Percentiles rank a stretch among this genome's conserved stretches.
These are phyloP conservation scores for Plemyria rubiginata DNA, from an alignment of 2,888 invertebrate genomes.

Conservation along the genomic window DNA sequence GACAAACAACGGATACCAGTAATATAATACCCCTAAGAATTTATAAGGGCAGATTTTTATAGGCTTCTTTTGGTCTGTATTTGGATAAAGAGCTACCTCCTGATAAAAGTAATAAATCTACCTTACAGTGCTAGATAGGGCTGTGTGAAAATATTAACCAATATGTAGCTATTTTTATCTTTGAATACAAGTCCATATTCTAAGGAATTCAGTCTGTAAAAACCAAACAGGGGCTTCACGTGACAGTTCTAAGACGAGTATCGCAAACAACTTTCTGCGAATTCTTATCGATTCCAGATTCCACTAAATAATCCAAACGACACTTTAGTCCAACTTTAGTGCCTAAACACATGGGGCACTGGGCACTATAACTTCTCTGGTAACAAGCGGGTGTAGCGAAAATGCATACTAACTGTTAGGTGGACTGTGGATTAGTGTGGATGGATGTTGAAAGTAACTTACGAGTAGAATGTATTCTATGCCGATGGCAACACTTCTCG, in stretches of 20 bases:
- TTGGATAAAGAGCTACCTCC: no score
- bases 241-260: neutral
- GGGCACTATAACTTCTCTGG: conserved; percentile 15
- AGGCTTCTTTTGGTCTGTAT: no score
- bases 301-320: conserved; percentile 24
- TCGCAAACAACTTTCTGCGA: neutral
- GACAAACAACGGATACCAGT: no score
- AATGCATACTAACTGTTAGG: conserved; percentile 1
- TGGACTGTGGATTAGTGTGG: conserved; percentile 2
- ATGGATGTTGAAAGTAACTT: conserved; percentile 15
- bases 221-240: neutral
- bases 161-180: neutral
- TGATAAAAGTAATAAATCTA: no score
- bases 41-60: no score
- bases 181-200: neutral
- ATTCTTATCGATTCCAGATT: conserved; percentile 20
- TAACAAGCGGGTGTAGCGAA: conserved; percentile 9
- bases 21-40: no score
- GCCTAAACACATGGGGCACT: conserved; percentile 21
- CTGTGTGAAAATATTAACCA: no score
- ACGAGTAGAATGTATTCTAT: conserved; percentile 9
- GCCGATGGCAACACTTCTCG: conserved; percentile 17
- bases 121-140: no score
- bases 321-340: conserved; percentile 19
- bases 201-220: neutral